Evolutionary conservation across 2,888 invertebrate species (phyloP).

Genomic region (Psylliodes chrysocephalus): DNA sequence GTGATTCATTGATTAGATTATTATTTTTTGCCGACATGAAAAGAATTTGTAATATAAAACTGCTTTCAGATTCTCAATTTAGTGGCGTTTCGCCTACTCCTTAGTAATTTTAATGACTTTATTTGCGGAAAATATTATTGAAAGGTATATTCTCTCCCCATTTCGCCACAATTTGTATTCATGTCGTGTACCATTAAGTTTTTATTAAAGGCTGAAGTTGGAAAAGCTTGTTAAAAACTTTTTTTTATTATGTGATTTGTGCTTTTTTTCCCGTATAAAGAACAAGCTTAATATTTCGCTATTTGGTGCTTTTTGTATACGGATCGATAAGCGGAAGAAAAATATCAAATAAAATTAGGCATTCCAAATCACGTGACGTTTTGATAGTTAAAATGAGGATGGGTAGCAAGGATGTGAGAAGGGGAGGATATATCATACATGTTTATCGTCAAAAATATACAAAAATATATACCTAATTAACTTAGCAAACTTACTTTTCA

Average conservation of each 20-base stretch:
- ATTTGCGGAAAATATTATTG: slow-evolving; percentile 40
- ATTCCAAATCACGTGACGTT: no score
- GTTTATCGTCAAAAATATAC: no score
- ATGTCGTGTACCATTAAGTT: slow-evolving; percentile 33
- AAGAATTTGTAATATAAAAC: slow-evolving; percentile 34
- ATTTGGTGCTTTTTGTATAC: neutral
- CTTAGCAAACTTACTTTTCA: no score
- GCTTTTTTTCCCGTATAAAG: neutral
- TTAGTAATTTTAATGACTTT: slow-evolving; percentile 43
- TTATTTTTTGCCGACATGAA: slow-evolving; percentile 29
- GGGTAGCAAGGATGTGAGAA: no score
- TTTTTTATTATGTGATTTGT: slow-evolving; percentile 4
- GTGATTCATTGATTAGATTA: slow-evolving; percentile 32
- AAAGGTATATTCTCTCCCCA: slow-evolving; percentile 37
- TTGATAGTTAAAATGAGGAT: no score
- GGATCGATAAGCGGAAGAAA: no score
- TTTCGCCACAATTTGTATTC: slow-evolving; percentile 32
- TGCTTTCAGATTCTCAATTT: slow-evolving; percentile 31
- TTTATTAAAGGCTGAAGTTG: slow-evolving; percentile 39
- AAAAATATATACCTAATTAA: no score
- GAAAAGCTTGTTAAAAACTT: slow-evolving; percentile 22
- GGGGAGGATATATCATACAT: no score
- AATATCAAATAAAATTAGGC: no score
- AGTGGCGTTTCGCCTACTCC: slow-evolving; percentile 28
- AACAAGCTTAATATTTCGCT: no score